A percentile compares a stretch with the other conserved stretches of the same genome.
Evolutionary conservation across 2,797 vertebrate genomes (phyloP).

Genomic region (Acrossocheilus fasciatus): DNA sequence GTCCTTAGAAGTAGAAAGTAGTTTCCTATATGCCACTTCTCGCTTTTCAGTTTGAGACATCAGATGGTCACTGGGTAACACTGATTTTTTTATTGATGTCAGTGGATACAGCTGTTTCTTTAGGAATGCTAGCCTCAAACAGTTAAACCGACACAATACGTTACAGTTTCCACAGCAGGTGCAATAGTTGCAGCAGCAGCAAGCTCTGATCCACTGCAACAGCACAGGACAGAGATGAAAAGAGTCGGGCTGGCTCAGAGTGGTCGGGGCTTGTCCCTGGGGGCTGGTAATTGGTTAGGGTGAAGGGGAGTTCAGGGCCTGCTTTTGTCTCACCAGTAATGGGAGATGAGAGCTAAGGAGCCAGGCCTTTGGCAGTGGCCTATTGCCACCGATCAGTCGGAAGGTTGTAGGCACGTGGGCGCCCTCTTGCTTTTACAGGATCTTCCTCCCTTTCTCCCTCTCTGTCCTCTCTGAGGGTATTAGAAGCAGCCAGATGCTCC

Average conservation of each 20-base stretch:
- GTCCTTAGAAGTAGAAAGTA: constrained; percentile 51
- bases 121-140: not conserved
- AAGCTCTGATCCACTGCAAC: constrained; percentile 31
- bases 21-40: constrained; percentile 34
- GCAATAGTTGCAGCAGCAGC: constrained; percentile 41
- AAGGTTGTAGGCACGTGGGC: constrained; percentile 44
- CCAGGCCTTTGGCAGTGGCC: constrained; percentile 55
- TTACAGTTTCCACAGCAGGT: constrained; percentile 42
- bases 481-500: constrained; percentile 54
- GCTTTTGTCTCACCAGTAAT: constrained; percentile 62
- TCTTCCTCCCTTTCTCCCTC: constrained; percentile 6
- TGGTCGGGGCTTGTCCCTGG: constrained; percentile 50
- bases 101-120: constrained; percentile 11
- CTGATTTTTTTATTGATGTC: not conserved
- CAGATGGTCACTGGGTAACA: constrained; percentile 11
- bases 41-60: constrained; percentile 15
- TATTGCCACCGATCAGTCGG: constrained; percentile 56
- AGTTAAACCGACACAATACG: constrained; percentile 9
- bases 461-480: constrained; percentile 20
- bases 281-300: constrained; percentile 59
- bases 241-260: constrained; percentile 46
- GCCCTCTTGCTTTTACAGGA: constrained; percentile 41
- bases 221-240: constrained; percentile 54
- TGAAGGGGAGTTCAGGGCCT: constrained; percentile 51
- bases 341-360: constrained; percentile 59